These are phyloP conservation scores for Dissostichus mawsoni DNA, from an alignment of 2,113 vertebrate genomes.

Conservation along the genomic window DNA sequence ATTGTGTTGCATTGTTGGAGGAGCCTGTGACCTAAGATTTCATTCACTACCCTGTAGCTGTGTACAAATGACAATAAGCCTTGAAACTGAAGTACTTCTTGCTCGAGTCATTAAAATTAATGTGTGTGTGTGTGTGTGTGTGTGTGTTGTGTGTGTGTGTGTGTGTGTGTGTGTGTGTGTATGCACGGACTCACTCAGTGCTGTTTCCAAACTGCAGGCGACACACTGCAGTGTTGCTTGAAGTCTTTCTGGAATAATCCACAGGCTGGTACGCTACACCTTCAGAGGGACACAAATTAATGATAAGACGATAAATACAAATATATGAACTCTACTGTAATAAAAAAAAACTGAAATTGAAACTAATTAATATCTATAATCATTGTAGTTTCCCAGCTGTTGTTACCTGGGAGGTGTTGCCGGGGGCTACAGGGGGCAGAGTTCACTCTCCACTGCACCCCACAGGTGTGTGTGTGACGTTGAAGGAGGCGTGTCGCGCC, in stretches of 20 bases:
- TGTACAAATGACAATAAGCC: no score
- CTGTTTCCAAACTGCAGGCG: constrained; percentile 84
- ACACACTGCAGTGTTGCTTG: constrained; percentile 72
- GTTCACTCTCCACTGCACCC: constrained; percentile 80
- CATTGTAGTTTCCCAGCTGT: no score
- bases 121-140: neutral
- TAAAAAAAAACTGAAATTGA: no score
- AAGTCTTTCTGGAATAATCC: constrained; percentile 84
- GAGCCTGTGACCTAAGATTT: no score
- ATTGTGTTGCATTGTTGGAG: no score
- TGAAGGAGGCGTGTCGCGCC: constrained; percentile 85
- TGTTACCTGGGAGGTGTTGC: constrained; percentile 79
- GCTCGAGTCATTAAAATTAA: no score
- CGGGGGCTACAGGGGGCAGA: constrained; percentile 89
- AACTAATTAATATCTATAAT: no score
- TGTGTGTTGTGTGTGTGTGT: constrained; percentile 8
- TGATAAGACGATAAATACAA: no score
- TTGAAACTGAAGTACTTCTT: no score
- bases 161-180: constrained; percentile 5
- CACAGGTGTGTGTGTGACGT: constrained; percentile 65
- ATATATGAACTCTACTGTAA: no score
- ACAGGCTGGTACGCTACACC: constrained; percentile 75
- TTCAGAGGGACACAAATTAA: constrained; percentile 22
- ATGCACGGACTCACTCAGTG: constrained; percentile 80
- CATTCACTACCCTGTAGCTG: no score